Base-by-base conservation (phyloP, 1,140 invertebrate genomes). In the Leptinotarsa undecemlineata region DNA sequence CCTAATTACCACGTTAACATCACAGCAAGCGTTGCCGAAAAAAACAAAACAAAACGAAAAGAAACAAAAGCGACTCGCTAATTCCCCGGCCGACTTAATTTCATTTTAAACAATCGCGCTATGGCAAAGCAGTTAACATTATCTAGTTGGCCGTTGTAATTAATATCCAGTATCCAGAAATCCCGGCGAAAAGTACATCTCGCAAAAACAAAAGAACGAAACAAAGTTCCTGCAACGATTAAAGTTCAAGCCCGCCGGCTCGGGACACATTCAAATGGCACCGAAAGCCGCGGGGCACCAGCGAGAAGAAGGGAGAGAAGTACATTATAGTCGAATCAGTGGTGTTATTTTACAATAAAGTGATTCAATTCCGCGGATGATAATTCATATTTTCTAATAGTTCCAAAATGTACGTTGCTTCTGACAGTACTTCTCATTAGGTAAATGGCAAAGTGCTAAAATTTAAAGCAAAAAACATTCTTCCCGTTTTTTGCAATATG, bases 31-130 rank as follows among this genome's bases (percentile, higher is more conserved):
- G 61, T 23, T 47, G n/a, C n/a, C 42, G 14, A 20, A 33, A 68
- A 68, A 47, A 47, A 19, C 19, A 33, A 68, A 57, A 57, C 51
- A 19, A n/a, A 57, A 57, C 51, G n/a, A 57, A n/a, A 57, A 57
- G 17, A 68, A 68, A 68, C 47, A 66, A 73, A 66, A 67, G 48
- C 63, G 42, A 57, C 42, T 64, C 60, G 71, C 63, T 66, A 26
- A 48, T 66, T 48, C 47, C 71, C 72, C 48, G 47, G 60, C 15
- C 48, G 66, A 47, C 60, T 64, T 69, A 74, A 74, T 74, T 74
- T 74, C 73, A 64, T 74, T 74, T 74, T 74, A 74, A 74, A 74
- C 73, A 74, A 74, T 74, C 63, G 67, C 73, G 57, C 67, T 23
- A 61, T 51, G 73, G 73, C 63, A 57, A 70, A 74, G 73, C 68